These are phyloP conservation scores for Ferrisia virgata DNA, from an alignment of 2,888 invertebrate genomes.

Conservation along the genomic window DNA sequence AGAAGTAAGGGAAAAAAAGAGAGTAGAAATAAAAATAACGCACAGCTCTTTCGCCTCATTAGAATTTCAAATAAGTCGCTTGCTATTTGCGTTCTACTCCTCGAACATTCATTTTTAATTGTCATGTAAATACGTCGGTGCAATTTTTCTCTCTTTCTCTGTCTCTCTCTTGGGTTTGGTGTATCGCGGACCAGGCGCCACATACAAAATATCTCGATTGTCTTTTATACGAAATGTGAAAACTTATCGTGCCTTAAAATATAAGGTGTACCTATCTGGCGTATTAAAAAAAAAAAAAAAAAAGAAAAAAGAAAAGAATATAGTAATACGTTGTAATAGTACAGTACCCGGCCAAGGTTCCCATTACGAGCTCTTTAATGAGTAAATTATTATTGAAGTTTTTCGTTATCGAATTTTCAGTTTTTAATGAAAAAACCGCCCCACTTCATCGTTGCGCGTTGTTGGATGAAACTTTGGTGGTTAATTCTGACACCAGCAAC, in stretches of 20 bases:
- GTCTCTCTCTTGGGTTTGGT: too few species aligned
- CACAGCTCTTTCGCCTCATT: neutral
- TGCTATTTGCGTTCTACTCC: neutral
- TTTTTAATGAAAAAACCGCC: neutral
- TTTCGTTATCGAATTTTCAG: conserved; percentile 9
- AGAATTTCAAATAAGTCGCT: neutral
- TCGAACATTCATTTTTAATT: conserved; percentile 20
- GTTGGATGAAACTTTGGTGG: neutral
- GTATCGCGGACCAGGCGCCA: neutral
- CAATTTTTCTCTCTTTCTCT: neutral
- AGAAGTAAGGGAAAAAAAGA: neutral
- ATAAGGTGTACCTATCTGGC: neutral
- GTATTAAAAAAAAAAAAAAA: neutral
- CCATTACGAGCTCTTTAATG: neutral
- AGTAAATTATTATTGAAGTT: conserved; percentile 9
- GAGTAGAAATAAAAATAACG: neutral
- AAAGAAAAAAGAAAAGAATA: neutral
- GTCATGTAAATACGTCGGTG: conserved; percentile 18
- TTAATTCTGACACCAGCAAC: neutral
- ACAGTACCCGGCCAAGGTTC: too few species aligned
- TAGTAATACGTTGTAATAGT: too few species aligned
- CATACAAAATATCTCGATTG: neutral
- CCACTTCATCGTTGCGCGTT: too few species aligned
- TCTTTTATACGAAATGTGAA: neutral
- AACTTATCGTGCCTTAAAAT: neutral